These are phyloP conservation scores for Melanotaenia nigrans DNA, from an alignment of 2,797 vertebrate species.

Conservation along the genomic window DNA sequence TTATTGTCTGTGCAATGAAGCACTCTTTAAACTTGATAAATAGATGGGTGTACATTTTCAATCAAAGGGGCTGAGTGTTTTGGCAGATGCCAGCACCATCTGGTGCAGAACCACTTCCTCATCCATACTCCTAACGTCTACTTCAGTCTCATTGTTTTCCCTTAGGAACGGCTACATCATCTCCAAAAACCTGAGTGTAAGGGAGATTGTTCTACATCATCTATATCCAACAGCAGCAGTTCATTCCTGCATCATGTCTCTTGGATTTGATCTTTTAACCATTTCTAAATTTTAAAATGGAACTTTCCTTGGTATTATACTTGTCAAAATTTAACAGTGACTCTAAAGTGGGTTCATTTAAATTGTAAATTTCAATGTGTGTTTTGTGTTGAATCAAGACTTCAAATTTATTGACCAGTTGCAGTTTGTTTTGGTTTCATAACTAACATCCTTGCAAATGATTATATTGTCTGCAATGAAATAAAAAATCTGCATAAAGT, in stretches of 20 bases:
- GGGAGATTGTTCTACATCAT: not conserved
- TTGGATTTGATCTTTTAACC: too few species aligned
- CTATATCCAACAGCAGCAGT: not conserved
- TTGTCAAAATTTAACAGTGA: too few species aligned
- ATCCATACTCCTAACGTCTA: constrained; percentile 28
- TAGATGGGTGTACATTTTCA: constrained; percentile 14
- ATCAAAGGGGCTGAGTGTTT: constrained; percentile 17
- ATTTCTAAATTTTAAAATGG: too few species aligned
- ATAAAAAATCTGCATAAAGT: too few species aligned
- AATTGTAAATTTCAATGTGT: too few species aligned
- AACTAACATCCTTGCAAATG: too few species aligned
- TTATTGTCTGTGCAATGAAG: constrained; percentile 2
- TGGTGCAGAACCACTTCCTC: constrained; percentile 28
- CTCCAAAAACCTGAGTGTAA: constrained; percentile 18
- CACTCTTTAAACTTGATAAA: constrained; percentile 28
- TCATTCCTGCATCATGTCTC: not conserved
- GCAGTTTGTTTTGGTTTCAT: too few species aligned
- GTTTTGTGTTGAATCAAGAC: too few species aligned
- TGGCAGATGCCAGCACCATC: constrained; percentile 37
- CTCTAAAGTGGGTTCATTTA: too few species aligned
- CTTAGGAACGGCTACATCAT: constrained; percentile 6
- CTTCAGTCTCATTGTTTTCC: constrained; percentile 25
- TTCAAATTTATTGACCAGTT: too few species aligned
- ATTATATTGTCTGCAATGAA: too few species aligned
- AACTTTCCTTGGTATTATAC: too few species aligned